Base-by-base conservation (phyloP, 2,888 invertebrate species). In the Rugalucina vietnamica region DNA sequence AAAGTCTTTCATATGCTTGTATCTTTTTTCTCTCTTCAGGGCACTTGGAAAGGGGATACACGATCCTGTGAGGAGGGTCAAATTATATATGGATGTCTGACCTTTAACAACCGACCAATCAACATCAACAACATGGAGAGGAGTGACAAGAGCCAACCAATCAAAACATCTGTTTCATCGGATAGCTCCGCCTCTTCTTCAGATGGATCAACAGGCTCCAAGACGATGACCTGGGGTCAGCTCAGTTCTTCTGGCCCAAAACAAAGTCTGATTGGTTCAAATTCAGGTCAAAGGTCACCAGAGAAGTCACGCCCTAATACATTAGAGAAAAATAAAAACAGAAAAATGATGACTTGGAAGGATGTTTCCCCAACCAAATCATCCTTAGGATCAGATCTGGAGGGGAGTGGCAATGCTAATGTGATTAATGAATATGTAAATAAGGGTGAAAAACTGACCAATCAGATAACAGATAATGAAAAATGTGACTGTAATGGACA, bases 331-430 rank as follows among this genome's bases (percentile, higher is more conserved):
- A 82, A 84, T n/a, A 85, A 81, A 73, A 84, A 85, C 72, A 60
- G 69, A 18, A 77, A 60, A 27, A 29, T 37, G 24, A 86, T 90
- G n/a, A 90, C 91, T 1, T 91, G 92, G 92, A 91, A 91, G 79
- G 90, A 91, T 73, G 82, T 91, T 21, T 93, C 93, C 1, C 92
- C 91, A 10, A 90, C 90, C 8, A 91, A 92, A 49, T 73, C 72
- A 69, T 37, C 75, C 80, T 43, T 85, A 80, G 70, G 78, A 34
- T 69, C 69, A 14, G 72, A 72, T 72, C 72, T 72, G 39, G 72
- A 72, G 37, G 43, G 49, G n/a, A 49, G 49, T n/a, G 50, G 73
- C 39, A 65, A 65, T 65, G 65, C 65, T 34, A 65, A 65, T 65
- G 34, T 73, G 29, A 89, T 87, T 60, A 89, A 90, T 78, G 90